Evolutionary conservation across 1,140 invertebrate species (phyloP), one percentile per base, ranked within the genome.

Genomic region (Brachionus calyciflorus): DNA sequence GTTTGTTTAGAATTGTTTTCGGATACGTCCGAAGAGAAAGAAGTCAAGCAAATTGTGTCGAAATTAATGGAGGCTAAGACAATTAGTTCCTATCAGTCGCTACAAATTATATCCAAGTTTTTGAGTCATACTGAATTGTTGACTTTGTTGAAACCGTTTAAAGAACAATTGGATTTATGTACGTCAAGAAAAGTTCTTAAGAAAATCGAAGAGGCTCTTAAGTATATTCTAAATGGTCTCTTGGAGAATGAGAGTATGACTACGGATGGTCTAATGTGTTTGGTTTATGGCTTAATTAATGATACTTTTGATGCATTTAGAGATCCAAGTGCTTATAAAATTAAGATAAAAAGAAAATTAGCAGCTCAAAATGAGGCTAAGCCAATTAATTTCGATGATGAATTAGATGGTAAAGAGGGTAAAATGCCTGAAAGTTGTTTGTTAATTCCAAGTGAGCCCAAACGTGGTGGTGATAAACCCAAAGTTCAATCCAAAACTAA

Each of bases 11-110:
- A 69, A 14, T 41, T 33, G 41, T 78, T 76, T 17, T 75, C 33
- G 55, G 86, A 89, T 44, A 87, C 91, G 1, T 89, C 90, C 0
- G 94, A 96, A 83, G 94, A 97, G 84, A 97, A 97, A 84, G 91
- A 94, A 84, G 89, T 96, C 0, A 87, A 88, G 0, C 91, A 92
- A 79, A 91, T 96, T 37, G 89, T 89, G 6, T 88, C 87, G 19
- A 93, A 94, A 84, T 77, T 86, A 12, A 85, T 87, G 79, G 88
- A 89, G 81, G 88, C 88, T 0, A 84, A 85, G 76, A 84, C 81
- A 37, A 82, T 83, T n/a, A 96, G 93, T 84, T 93, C 92, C 81
- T 94, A 90, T 79, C 89, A 93, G 17, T 93, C 92, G 0, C 89
- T 94, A 55, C 88, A 90, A 79, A 91, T 96, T 78, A 83, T 94